Base-by-base conservation (phyloP, 2,113 vertebrate species). In the Python bivittatus region DNA sequence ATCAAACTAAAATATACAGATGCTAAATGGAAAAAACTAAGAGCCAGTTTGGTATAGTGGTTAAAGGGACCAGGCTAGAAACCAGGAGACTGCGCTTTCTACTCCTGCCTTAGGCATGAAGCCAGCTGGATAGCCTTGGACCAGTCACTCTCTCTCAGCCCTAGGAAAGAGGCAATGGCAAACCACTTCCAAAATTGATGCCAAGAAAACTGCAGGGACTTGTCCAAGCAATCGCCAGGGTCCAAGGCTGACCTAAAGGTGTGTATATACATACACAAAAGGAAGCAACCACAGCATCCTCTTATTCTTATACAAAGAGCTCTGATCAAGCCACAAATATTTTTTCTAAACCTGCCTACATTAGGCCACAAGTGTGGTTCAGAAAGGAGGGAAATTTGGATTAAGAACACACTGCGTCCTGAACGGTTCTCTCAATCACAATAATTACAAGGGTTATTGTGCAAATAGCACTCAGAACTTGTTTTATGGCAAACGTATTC, bases 241-340 rank as follows among this genome's bases (percentile, higher is more conserved):
- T 17, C 22, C 17, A 79, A 79, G 17, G 22, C 17, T 33, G 38
- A 79, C 1, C 72, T 42, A 15, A 79, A 79, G 20, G 38, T 42
- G 33, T 42, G 33, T 48, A 48, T 5, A 48, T 48, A 48, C 44
- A 48, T 5, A 48, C 44, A 48, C 44, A 56, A 92, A 88, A 53
- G 58, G 38, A n/a, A 93, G 84, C 38, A n/a, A 91, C 58, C 33
- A 23, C n/a, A 58, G 0, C 61, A 4, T 52, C 88, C 29, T 58
- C 88, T 48, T 48, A 20, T 58, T 90, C 60, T 48, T 92, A 57
- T 5, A 38, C 38, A 56, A 29, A 91, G 6, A 54, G 25, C 72
- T 84, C 44, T 91, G 93, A 33, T 84, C 57, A 91, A 85, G 25
- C 88, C 38, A 92, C 22, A 86, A 86, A 25, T 2, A 94, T 12